Conservation (phyloP, 2,113 vertebrate species). For the Toxotes jaculatrix region DNA sequence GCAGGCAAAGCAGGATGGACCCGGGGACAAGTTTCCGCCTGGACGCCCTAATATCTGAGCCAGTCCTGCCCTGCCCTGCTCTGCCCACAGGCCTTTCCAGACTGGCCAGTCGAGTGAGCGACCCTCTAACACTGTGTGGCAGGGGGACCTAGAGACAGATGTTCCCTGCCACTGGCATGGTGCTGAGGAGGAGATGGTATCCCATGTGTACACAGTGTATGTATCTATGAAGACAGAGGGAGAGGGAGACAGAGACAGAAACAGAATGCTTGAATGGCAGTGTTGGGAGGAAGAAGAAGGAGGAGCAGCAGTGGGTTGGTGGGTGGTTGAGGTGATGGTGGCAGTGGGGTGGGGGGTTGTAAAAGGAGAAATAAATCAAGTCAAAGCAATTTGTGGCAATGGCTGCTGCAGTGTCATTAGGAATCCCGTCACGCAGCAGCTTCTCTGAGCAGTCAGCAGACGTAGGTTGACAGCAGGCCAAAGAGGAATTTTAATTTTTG, state of each 20-base stretch:
- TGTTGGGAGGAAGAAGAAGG: constrained; percentile 36
- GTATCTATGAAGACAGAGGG: constrained; percentile 36
- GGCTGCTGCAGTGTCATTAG: constrained; percentile 83
- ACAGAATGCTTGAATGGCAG: constrained; percentile 55
- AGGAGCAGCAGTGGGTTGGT: constrained; percentile 37
- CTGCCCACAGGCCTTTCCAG: constrained; percentile 65
- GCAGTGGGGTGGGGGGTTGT: constrained; percentile 53
- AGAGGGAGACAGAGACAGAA: constrained; percentile 38
- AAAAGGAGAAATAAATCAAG: constrained; percentile 84
- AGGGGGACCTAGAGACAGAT: constrained; percentile 85
- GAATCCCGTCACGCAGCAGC: constrained; percentile 82
- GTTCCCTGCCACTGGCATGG: constrained; percentile 87
- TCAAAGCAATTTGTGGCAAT: constrained; percentile 82
- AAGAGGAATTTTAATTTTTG: constrained; percentile 82
- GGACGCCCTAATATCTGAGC: constrained; percentile 63
- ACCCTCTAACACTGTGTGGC: constrained; percentile 80
- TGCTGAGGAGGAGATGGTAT: constrained; percentile 59
- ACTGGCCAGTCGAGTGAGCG: constrained; percentile 73
- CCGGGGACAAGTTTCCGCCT: constrained; percentile 75
- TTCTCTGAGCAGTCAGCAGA: constrained; percentile 74
- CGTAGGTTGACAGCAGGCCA: constrained; percentile 78
- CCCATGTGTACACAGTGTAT: constrained; percentile 38
- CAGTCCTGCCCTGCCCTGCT: constrained; percentile 54
- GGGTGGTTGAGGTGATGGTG: constrained; percentile 11
- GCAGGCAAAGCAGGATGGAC: constrained; percentile 75